Conservation (phyloP, 1,140 invertebrate species). For the Apis laboriosa region DNA sequence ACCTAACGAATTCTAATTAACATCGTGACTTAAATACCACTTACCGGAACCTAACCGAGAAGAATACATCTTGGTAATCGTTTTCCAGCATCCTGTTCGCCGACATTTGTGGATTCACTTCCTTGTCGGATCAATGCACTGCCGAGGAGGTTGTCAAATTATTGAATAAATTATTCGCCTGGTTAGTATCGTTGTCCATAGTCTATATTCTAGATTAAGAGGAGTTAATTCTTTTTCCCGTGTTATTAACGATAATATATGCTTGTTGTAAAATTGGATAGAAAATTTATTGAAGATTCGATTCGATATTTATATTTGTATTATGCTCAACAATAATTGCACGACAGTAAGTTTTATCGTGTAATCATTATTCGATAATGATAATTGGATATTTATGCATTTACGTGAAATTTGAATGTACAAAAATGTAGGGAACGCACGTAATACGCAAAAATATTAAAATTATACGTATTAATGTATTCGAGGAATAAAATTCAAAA, state of each 20-base stretch:
- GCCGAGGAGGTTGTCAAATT: slow-evolving; percentile 96
- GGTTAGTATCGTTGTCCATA: slow-evolving; percentile 81
- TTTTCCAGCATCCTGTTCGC: slow-evolving; percentile 96
- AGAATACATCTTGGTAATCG: slow-evolving; percentile 12
- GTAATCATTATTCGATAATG: no score
- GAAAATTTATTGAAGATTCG: no score
- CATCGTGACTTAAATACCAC: neutral
- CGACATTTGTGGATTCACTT: slow-evolving; percentile 98
- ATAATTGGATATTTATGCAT: no score
- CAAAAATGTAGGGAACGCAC: no score
- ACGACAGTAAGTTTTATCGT: no score
- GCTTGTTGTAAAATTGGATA: neutral
- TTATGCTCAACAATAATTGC: no score
- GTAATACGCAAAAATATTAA: no score
- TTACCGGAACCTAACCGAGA: neutral
- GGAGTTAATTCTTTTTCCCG: neutral
- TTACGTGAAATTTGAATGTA: no score
- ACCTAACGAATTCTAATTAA: slow-evolving; percentile 34
- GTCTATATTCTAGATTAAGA: neutral
- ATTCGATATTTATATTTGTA: no score
- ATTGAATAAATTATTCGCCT: slow-evolving; percentile 97
- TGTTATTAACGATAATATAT: no score
- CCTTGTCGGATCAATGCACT: slow-evolving; percentile 96
- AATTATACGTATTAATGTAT: no score
- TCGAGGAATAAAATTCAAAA: no score